Evolutionary conservation across 2,113 vertebrate species (phyloP), one percentile per base, ranked within the genome.

Genomic region (Pedionomus torquatus): DNA sequence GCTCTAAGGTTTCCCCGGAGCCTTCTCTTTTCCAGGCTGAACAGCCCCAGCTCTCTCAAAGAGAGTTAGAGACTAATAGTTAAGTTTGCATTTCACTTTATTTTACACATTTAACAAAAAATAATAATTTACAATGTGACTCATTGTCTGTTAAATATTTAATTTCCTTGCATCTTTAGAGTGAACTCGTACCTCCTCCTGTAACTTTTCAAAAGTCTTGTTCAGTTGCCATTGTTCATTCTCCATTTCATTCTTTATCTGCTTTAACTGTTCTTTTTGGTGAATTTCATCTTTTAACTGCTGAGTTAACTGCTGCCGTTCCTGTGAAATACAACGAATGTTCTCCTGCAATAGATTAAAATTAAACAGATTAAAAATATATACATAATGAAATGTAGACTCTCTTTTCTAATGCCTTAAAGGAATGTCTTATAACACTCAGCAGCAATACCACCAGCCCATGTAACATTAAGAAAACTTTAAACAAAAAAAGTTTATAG

Each of bases 201-300:
- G 99, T 69, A 99, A 98, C 94, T 99, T 99, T 82, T 99, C 99
- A 65, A 99, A 98, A 13, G 99, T 99, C 61, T 98, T 97, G 94
- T 99, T 99, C 87, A 99, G 97, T 49, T 99, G 97, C 96, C 95
- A 94, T 41, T 98, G 98, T 96, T 99, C 99, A 12, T 97, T 98
- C 97, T 99, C 99, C 76, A 99, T 98, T 91, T 99, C 97, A 7
- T 98, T 98, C 98, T 99, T 99, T 87, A 98, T 98, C 95, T 97
- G 98, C 94, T 98, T 98, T 78, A 99, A 98, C 94, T 99, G 98
- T 70, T 99, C 99, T 95, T 99, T 99, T 97, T 99, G 98, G 78
- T 89, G 94, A 31, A 70, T 96, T 98, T 99, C 99, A 10, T 99
- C 98, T 79, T 98, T 98, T 66, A 99, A 95, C 70, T 97, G 97